Conservation (phyloP, 2,888 invertebrate genomes). For the Parnassius mnemosyne region DNA sequence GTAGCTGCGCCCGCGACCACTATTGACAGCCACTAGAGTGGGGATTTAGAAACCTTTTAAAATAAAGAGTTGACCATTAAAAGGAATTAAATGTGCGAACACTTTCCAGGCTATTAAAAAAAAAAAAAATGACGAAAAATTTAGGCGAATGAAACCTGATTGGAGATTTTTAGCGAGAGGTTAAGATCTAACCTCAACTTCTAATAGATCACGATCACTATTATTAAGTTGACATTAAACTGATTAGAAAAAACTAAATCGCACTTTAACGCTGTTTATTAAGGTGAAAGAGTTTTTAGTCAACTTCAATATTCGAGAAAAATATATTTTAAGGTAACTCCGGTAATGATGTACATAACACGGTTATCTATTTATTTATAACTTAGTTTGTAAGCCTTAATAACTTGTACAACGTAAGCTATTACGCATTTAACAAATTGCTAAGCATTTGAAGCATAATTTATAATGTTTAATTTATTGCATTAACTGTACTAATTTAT, state of each 20-base stretch:
- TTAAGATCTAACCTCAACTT: conserved; percentile 42
- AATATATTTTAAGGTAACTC: conserved; percentile 9
- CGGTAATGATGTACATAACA: conserved; percentile 56
- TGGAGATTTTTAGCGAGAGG: conserved; percentile 43
- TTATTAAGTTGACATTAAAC: conserved; percentile 30
- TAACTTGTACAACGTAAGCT: conserved; percentile 65
- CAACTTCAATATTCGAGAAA: conserved; percentile 33
- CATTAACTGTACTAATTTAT: conserved; percentile 59
- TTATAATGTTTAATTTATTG: conserved; percentile 50
- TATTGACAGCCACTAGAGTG: conserved; percentile 21
- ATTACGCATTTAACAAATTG: conserved; percentile 68
- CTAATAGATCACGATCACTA: conserved; percentile 36
- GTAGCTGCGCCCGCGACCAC: conserved; percentile 21
- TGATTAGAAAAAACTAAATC: conserved; percentile 20
- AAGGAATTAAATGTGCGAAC: conserved; percentile 55
- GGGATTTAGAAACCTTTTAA: conserved; percentile 6
- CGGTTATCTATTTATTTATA: conserved; percentile 56
- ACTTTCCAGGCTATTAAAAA: conserved; percentile 70
- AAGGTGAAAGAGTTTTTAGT: conserved; percentile 31
- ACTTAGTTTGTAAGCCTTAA: conserved; percentile 48
- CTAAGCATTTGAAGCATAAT: conserved; percentile 45
- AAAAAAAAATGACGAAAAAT: conserved; percentile 69
- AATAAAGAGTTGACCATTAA: conserved; percentile 24
- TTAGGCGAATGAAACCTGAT: conserved; percentile 52
- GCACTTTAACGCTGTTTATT: conserved; percentile 3